phyloP scores from a whole-genome alignment of 2,113 vertebrate species.

The Petrocephalus microphthalmus region DNA sequence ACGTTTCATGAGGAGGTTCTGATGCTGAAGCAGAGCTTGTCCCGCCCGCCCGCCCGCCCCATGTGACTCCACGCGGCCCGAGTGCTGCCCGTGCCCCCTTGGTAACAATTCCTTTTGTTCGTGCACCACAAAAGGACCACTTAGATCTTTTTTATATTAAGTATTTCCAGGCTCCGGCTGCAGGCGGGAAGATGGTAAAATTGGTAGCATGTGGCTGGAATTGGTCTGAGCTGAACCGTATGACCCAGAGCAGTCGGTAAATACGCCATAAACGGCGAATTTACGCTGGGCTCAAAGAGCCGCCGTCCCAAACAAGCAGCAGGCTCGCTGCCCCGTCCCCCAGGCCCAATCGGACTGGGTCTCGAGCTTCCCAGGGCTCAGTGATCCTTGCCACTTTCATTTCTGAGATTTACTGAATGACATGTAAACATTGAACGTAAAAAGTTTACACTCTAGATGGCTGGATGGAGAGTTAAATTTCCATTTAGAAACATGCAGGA shows the following conservation, averaged over 20 bases:
- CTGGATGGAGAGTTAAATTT: neutral
- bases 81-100: slow-evolving; percentile 61
- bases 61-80: slow-evolving; percentile 56
- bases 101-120: slow-evolving; percentile 78
- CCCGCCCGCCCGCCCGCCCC: neutral
- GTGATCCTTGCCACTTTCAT: neutral
- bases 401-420: neutral
- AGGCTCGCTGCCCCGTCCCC: neutral
- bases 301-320: neutral
- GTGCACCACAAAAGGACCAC: slow-evolving; percentile 59
- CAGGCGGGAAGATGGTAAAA: slow-evolving; percentile 69
- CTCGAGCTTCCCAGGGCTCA: neutral
- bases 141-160: slow-evolving; percentile 85
- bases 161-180: slow-evolving; percentile 82
- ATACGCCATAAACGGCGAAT: slow-evolving; percentile 56
- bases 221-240: slow-evolving; percentile 68
- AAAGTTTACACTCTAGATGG: neutral
- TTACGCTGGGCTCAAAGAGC: neutral
- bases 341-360: neutral
- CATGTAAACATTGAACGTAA: neutral
- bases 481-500: neutral
- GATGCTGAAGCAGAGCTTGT: neutral
- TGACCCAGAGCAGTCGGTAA: slow-evolving; percentile 75
- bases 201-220: slow-evolving; percentile 75
- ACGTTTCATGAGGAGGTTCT: neutral